A percentile compares a stretch with the other conserved stretches of the same genome.
phyloP scores from a whole-genome alignment of 2,113 vertebrate species.

The Picathartes gymnocephalus region DNA sequence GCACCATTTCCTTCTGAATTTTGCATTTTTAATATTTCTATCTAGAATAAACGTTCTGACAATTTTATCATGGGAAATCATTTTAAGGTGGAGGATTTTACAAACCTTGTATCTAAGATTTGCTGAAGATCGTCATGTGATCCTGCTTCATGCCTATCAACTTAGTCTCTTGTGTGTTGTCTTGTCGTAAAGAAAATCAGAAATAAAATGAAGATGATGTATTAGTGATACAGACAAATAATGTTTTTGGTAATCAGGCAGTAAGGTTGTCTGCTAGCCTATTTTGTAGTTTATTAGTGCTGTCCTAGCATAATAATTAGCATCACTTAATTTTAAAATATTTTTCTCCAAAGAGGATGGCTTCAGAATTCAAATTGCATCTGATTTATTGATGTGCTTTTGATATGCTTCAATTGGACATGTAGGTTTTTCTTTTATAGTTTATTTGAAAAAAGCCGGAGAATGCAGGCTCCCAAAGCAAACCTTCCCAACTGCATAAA shows the following conservation, averaged over 20 bases:
- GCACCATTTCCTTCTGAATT: background rate
- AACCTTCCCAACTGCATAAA: background rate
- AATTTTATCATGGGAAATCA: background rate
- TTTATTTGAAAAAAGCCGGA: background rate
- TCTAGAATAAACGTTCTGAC: background rate
- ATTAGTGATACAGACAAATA: background rate
- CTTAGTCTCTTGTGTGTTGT: background rate
- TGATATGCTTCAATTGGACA: background rate
- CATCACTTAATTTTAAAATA: background rate
- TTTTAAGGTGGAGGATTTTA: background rate
- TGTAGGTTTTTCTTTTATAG: background rate
- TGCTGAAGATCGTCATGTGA: background rate
- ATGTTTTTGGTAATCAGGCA: background rate
- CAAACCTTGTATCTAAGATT: background rate
- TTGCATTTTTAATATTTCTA: too few species aligned
- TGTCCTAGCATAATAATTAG: background rate
- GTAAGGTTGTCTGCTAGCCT: background rate
- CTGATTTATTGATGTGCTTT: background rate
- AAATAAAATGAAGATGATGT: background rate
- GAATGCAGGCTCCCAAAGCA: background rate
- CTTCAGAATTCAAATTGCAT: background rate
- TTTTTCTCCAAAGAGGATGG: background rate
- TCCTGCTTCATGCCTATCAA: rapidly evolving
- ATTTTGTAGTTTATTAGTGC: background rate
- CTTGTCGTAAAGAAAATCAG: background rate